phyloP scores from a whole-genome alignment of 2,113 vertebrate genomes.

The Tachuris rubrigastra region DNA sequence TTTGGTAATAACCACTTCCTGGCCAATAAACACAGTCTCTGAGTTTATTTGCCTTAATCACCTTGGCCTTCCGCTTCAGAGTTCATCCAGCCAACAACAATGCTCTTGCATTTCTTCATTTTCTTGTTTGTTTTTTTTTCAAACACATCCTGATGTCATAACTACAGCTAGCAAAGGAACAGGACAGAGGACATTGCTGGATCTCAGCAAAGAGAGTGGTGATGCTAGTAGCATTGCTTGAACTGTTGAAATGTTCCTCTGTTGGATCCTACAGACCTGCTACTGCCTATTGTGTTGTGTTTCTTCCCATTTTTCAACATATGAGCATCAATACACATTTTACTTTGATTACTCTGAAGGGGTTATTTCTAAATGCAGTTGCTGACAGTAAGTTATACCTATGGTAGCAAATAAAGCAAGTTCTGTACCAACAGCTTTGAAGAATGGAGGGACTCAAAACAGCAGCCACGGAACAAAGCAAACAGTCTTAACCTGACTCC shows the following conservation, averaged over 20 bases:
- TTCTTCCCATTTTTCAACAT: background rate
- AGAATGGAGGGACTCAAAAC: background rate
- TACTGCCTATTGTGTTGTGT: background rate
- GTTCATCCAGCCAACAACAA: slow-evolving; percentile 31
- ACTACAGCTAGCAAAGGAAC: background rate
- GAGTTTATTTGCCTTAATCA: slow-evolving; percentile 29
- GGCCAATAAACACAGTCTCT: background rate
- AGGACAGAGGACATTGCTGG: background rate
- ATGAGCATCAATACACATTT: background rate
- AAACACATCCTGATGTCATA: background rate
- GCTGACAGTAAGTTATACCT: background rate
- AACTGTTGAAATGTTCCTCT: background rate
- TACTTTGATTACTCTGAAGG: background rate
- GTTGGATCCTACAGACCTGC: background rate
- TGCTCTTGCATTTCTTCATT: background rate
- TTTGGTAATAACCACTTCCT: slow-evolving; percentile 44
- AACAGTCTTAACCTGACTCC: background rate
- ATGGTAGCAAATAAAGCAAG: background rate
- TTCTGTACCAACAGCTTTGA: background rate
- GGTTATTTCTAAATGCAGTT: background rate
- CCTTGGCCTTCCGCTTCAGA: slow-evolving; percentile 14
- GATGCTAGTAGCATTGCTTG: background rate
- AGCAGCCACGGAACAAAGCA: background rate
- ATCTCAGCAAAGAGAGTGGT: background rate
- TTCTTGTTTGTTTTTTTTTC: background rate